Evolutionary conservation across 2,797 vertebrate genomes (phyloP).

Genomic region (Chelonia mydas): DNA sequence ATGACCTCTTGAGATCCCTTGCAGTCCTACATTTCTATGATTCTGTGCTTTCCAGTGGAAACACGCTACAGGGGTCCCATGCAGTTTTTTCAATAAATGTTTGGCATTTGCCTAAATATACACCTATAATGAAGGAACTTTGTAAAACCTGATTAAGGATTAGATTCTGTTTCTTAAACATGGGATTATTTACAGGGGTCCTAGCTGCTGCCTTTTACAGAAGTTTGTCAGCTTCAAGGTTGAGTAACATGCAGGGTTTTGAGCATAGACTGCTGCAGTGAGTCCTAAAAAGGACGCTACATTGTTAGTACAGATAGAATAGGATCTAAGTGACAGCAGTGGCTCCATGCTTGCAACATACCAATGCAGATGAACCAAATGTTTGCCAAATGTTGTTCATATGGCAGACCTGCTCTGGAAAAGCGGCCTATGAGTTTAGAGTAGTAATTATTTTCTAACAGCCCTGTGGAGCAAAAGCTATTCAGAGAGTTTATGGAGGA

Average conservation of each 20-base stretch:
- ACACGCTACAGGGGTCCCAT: fast-evolving
- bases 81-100: fast-evolving
- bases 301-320: fast-evolving
- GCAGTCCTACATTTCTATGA: not conserved
- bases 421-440: not conserved
- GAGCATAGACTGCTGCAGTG: not conserved
- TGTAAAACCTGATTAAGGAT: not conserved
- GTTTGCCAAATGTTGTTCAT: not conserved
- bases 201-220: too few relatives aligned
- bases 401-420: not conserved
- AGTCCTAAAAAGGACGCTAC: not conserved
- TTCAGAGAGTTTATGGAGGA: not conserved
- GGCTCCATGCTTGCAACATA: not conserved
- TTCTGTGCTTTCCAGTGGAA: fast-evolving
- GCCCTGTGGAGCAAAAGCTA: not conserved
- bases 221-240: too few relatives aligned
- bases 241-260: fast-evolving
- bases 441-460: not conserved
- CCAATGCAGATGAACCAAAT: not conserved
- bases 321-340: not conserved
- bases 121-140: not conserved
- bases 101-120: fast-evolving
- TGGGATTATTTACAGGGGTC: fast-evolving
- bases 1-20: not conserved
- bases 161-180: not conserved